Evolutionary conservation across 2,797 vertebrate genomes (phyloP).

Genomic region (Dipus sagitta): DNA sequence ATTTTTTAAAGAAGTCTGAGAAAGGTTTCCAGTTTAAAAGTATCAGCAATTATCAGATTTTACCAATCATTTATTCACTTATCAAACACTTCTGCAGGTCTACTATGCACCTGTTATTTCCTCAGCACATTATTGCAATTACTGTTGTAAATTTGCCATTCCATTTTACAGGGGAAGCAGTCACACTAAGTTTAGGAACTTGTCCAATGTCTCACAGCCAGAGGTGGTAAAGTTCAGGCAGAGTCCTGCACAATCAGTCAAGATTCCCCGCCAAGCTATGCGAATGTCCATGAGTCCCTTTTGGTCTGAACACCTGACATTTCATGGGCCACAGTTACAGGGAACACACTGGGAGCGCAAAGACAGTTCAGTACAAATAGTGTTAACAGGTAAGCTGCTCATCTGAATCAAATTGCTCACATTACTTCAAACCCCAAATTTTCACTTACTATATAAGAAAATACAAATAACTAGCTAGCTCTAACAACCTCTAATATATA

Average conservation of each 20-base stretch:
- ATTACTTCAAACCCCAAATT: neutral
- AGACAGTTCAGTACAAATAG: neutral
- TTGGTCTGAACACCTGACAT: neutral
- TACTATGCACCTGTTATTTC: neutral
- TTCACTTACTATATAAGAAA: neutral
- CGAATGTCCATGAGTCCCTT: fast-evolving
- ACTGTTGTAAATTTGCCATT: neutral
- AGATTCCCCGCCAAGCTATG: neutral
- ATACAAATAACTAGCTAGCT: neutral
- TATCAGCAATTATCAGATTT: neutral
- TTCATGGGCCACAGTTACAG: neutral
- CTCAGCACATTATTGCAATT: neutral
- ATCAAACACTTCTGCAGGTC: neutral
- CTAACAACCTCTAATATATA: neutral
- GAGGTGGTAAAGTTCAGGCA: neutral
- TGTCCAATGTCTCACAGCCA: neutral
- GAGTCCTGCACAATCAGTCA: neutral
- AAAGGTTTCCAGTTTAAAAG: neutral
- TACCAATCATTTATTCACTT: neutral
- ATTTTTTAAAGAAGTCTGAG: neutral
- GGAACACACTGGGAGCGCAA: neutral
- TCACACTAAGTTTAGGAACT: neutral
- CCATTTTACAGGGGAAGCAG: neutral
- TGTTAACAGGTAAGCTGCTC: neutral
- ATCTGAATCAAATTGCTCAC: neutral